These are phyloP conservation scores for Scolopax rusticola DNA, from an alignment of 2,797 vertebrate species.

Conservation along the genomic window DNA sequence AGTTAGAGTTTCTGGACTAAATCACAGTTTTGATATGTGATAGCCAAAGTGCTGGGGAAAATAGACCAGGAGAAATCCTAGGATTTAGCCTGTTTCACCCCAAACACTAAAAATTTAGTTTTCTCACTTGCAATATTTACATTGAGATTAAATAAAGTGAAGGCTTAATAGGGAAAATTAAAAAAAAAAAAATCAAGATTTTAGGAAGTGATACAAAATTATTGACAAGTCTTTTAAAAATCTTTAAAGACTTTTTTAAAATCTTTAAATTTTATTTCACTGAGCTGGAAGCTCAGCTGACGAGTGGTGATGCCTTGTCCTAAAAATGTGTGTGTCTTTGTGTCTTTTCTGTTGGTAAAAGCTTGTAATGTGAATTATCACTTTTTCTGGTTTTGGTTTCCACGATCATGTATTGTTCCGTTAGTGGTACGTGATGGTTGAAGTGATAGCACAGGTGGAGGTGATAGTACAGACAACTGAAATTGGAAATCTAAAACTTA, in stretches of 20 bases:
- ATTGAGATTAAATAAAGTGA: neutral
- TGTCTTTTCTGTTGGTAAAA: no score
- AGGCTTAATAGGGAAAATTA: neutral
- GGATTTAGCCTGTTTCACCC: neutral
- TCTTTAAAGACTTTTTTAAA: no score
- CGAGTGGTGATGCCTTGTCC: neutral
- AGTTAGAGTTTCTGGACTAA: neutral
- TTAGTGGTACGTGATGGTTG: fast-evolving
- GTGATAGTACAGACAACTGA: neutral
- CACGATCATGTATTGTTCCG: fast-evolving
- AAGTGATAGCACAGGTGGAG: no score
- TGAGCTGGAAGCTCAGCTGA: neutral
- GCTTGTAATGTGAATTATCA: fast-evolving
- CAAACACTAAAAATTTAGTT: neutral
- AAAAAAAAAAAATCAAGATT: fast-evolving
- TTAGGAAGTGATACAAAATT: neutral
- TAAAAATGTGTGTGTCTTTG: neutral
- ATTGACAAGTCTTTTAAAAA: neutral
- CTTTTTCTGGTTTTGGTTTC: neutral
- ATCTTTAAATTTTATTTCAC: no score
- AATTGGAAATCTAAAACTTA: neutral
- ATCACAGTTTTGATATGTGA: fast-evolving
- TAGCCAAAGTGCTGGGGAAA: neutral
- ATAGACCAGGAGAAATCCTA: fast-evolving
- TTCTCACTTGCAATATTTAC: neutral